Percentiles rank a stretch among this genome's conserved stretches.
phyloP scores from a whole-genome alignment of 2,888 invertebrate species.

The Schrankia costaestrigalis region DNA sequence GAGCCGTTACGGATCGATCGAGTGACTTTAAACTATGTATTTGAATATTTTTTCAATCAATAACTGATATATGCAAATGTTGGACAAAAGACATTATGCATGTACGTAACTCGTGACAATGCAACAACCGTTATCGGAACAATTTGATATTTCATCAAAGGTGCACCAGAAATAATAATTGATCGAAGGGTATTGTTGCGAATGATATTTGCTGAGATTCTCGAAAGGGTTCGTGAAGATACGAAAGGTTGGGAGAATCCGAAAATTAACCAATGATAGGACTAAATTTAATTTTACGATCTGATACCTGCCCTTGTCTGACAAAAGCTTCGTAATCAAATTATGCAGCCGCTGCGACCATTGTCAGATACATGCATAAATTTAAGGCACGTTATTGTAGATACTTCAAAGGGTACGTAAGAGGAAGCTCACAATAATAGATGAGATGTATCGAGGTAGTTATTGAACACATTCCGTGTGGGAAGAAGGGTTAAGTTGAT shows the following conservation, averaged over 20 bases:
- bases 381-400: constrained; percentile 72
- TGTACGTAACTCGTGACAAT: constrained; percentile 61
- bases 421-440: constrained; percentile 63
- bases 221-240: constrained; percentile 42
- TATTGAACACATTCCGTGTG: constrained; percentile 69
- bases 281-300: constrained; percentile 79
- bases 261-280: constrained; percentile 78
- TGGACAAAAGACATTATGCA: constrained; percentile 58
- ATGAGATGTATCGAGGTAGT: constrained; percentile 62
- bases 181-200: constrained; percentile 71
- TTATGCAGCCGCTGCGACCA: constrained; percentile 76
- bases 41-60: constrained; percentile 80
- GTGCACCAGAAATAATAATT: constrained; percentile 76
- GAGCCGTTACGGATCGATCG: constrained; percentile 74
- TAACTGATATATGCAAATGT: constrained; percentile 78
- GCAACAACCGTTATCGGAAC: constrained; percentile 74
- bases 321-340: constrained; percentile 78
- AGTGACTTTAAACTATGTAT: constrained; percentile 64
- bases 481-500: constrained; percentile 75
- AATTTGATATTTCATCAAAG: constrained; percentile 76
- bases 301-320: constrained; percentile 72
- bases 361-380: constrained; percentile 75
- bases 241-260: constrained; percentile 71
- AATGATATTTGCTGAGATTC: constrained; percentile 59
- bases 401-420: constrained; percentile 62